Evolutionary conservation across 2,113 vertebrate genomes (phyloP).

Genomic region (Candoia aspera): DNA sequence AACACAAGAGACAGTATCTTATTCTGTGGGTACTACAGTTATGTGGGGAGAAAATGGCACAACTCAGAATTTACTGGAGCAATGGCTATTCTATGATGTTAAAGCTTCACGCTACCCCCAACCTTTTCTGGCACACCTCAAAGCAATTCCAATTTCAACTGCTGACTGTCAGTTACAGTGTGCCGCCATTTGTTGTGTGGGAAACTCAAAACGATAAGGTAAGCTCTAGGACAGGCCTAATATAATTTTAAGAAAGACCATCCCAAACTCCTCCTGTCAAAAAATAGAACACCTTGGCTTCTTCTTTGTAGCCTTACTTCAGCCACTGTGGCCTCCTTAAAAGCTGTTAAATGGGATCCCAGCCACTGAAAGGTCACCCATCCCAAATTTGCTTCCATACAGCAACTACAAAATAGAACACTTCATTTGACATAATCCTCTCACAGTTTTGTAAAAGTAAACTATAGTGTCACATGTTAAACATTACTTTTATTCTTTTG

Average conservation of each 20-base stretch:
- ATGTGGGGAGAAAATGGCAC: not conserved
- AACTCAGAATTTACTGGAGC: not conserved
- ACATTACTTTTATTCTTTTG: not conserved
- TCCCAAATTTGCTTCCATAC: not conserved
- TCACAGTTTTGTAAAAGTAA: not conserved
- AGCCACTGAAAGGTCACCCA: not conserved
- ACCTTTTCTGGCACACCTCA: not conserved
- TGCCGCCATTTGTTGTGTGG: not conserved
- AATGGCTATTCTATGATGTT: not conserved
- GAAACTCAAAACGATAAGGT: not conserved
- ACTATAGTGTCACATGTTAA: not conserved
- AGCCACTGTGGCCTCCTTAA: not conserved
- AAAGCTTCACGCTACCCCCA: not conserved
- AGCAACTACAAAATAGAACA: not conserved
- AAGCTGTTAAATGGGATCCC: not conserved
- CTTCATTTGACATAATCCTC: not conserved
- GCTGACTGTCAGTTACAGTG: not conserved
- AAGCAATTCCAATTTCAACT: not conserved
- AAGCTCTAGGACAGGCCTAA: not conserved
- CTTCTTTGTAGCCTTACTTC: not conserved
- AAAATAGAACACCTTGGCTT: not conserved
- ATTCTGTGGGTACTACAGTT: not conserved
- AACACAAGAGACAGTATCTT: not conserved
- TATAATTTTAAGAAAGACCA: not conserved
- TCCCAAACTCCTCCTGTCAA: not conserved